A percentile compares a stretch with the other conserved stretches of the same genome.
Conservation (phyloP, 2,113 vertebrate species). For the Chrysochloris asiatica region DNA sequence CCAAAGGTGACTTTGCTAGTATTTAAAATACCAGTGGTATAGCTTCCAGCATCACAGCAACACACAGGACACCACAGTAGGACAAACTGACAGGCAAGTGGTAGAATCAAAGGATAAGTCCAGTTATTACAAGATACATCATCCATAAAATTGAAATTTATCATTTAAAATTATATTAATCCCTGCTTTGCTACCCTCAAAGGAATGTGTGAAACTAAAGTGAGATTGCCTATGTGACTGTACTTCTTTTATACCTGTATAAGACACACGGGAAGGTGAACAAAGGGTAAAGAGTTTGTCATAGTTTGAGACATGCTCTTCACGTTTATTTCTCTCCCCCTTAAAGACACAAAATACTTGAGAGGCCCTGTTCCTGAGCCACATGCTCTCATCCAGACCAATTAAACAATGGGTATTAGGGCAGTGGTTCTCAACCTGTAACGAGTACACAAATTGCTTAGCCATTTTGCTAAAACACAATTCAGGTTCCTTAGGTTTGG, state of each 20-base stretch:
- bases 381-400: background rate
- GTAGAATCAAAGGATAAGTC: too few relatives aligned
- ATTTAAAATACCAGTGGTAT: too few relatives aligned
- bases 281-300: background rate
- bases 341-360: background rate
- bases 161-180: background rate
- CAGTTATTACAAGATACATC: background rate
- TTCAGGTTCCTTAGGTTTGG: background rate
- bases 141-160: background rate
- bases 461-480: background rate
- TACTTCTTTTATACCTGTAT: background rate
- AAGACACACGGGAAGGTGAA: background rate
- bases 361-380: background rate
- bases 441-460: background rate
- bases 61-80: too few relatives aligned
- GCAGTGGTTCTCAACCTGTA: background rate
- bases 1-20: too few relatives aligned
- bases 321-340: background rate
- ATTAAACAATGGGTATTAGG: background rate
- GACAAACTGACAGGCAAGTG: too few relatives aligned
- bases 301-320: background rate
- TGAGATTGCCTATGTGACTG: background rate
- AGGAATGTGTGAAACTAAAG: background rate
- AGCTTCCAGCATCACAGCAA: too few relatives aligned
- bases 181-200: background rate